phyloP scores from a whole-genome alignment of 2,113 vertebrate species.

The Gopherus flavomarginatus region DNA sequence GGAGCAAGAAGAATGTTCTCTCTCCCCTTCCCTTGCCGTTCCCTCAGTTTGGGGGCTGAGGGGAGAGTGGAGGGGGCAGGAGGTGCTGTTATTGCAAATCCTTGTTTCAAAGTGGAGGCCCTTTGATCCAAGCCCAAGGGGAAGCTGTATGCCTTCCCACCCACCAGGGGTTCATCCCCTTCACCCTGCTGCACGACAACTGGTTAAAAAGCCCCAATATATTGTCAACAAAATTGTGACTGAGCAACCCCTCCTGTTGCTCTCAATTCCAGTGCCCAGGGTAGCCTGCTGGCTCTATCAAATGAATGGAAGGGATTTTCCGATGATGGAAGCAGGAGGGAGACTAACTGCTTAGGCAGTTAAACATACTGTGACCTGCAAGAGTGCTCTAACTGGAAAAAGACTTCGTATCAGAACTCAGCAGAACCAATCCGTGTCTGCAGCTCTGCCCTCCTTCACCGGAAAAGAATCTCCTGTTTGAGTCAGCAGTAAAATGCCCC shows the following conservation, averaged over 20 bases:
- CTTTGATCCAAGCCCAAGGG: not conserved
- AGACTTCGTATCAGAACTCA: not conserved
- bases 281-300: not conserved
- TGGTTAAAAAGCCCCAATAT: not conserved
- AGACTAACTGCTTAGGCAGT: not conserved
- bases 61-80: not conserved
- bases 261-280: not conserved
- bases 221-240: not conserved
- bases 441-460: not conserved
- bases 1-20: not conserved
- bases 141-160: rapidly evolving
- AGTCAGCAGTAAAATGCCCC: not conserved
- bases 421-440: not conserved
- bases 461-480: not conserved
- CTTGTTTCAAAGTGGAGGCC: not conserved
- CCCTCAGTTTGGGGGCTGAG: not conserved
- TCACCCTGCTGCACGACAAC: not conserved
- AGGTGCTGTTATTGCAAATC: not conserved
- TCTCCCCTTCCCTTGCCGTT: not conserved
- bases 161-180: not conserved
- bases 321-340: conserved; percentile 12
- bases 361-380: not conserved
- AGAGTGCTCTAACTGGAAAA: not conserved
- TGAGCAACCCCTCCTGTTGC: not conserved
- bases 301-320: conserved; percentile 3